A percentile compares a stretch with the other conserved stretches of the same genome.
Evolutionary conservation across 2,888 invertebrate genomes (phyloP).

Genomic region (Meteorus colon): DNA sequence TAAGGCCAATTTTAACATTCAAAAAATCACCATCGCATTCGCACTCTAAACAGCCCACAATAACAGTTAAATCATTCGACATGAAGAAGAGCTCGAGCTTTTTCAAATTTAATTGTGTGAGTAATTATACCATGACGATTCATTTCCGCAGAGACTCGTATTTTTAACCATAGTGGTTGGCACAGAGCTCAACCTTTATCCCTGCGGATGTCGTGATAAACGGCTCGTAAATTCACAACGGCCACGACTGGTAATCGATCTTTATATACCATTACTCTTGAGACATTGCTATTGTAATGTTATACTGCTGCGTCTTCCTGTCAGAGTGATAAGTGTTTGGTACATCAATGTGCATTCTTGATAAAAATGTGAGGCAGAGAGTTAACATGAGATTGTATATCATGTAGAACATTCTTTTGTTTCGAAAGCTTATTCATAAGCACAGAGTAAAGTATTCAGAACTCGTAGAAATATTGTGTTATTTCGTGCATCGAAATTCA

Average conservation of each 20-base stretch:
- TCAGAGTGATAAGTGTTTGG: not conserved
- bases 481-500: not conserved
- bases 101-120: no score
- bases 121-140: not conserved
- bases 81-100: no score
- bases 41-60: no score
- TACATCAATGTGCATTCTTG: not conserved
- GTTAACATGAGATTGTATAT: not conserved
- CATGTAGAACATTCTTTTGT: not conserved
- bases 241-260: slow-evolving; percentile 1
- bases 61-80: no score
- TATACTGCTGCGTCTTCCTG: not conserved
- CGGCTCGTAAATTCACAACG: not conserved
- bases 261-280: slow-evolving; percentile 5
- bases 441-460: not conserved
- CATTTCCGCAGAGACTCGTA: not conserved
- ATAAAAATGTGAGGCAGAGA: not conserved
- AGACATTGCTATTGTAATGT: not conserved
- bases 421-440: no score
- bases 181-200: slow-evolving; percentile 10
- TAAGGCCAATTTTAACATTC: no score
- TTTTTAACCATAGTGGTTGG: slow-evolving; percentile 14
- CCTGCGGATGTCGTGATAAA: not conserved
- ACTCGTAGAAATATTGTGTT: not conserved
- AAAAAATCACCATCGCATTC: no score